phyloP scores from a whole-genome alignment of 2,797 vertebrate species.

The Peromyscus aztecus region DNA sequence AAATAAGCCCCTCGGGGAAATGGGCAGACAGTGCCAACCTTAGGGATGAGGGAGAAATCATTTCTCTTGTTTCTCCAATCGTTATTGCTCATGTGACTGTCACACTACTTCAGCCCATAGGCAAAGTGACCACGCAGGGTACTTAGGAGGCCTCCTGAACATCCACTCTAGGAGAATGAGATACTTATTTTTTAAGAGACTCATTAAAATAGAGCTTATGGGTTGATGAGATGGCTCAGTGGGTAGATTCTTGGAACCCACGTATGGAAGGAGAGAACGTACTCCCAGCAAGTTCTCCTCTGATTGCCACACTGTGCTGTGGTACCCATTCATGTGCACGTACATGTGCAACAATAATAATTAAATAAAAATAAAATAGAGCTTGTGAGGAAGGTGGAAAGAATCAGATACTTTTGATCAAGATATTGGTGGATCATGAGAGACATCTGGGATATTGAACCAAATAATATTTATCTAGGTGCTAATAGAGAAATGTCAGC shows the following conservation, averaged over 20 bases:
- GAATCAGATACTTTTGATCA: conserved; percentile 7
- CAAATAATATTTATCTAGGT: not conserved
- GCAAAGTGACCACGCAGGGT: not conserved
- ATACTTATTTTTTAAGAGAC: not conserved
- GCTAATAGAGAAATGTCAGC: not conserved
- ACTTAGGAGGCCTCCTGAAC: conserved; percentile 25
- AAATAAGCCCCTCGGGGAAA: not conserved
- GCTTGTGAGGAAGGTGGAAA: conserved; percentile 42
- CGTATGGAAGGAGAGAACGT: not conserved
- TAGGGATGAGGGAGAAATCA: too few species aligned
- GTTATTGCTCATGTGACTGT: not conserved
- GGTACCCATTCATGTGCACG: not conserved
- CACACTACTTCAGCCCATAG: not conserved
- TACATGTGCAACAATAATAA: not conserved
- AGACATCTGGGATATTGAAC: not conserved
- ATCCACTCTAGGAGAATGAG: not conserved
- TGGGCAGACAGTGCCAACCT: not conserved
- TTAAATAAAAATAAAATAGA: not conserved
- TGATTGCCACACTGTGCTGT: not conserved
- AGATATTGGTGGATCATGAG: not conserved
- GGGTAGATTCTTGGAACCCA: not conserved
- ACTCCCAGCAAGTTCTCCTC: not conserved
- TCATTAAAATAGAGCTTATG: not conserved
- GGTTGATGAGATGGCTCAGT: not conserved
- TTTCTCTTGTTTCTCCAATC: not conserved